Evolutionary conservation across 2,797 vertebrate genomes (phyloP), one percentile per base, ranked within the genome.

Genomic region (Artibeus lituratus): DNA sequence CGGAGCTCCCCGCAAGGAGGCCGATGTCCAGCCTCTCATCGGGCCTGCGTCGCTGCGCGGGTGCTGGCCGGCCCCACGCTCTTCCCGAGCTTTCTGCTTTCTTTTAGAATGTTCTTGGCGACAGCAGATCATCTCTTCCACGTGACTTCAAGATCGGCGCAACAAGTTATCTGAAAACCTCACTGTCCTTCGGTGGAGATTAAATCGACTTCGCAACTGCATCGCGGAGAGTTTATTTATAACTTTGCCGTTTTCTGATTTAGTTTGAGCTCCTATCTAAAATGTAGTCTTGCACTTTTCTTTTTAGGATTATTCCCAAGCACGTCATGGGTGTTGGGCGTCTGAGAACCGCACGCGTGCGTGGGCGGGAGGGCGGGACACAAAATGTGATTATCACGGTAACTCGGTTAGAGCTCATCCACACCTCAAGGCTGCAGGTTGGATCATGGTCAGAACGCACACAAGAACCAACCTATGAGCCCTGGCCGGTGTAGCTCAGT

Each of bases 1-100:
- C 5, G 1, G 21, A 8, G 35, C 70, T 19, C 14, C 55, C 87
- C 65, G 86, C 84, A 22, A 76, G 51, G 69, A 44, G 32, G 69
- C 26, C 69, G 32, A 39, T 4, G 19, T n/a, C 14, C 51, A 44
- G 37, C 51, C 51, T 39, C 0, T 0, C 14, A 3, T n/a, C 2
- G 5, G 8, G 44, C 32, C 42, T 35, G 55, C 57, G 22, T 18
- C 7, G 18, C 24, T 22, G 16, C 4, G 1, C n/a, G 24, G n/a
- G 55, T 5, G n/a, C 72, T 8, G 3, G 35, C 44, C 3, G 16
- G 29, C 29, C 2, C 24, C 29, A 10, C 1, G 73, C 29, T n/a
- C 26, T 53, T 18, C 65, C 69, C 57, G 19, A 51, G 29, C 35
- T 74, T 49, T 39, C 3, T 37, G 18, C 39, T 14, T 44, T 11